Evolutionary conservation across 2,113 vertebrate species (phyloP).

Genomic region (Pongo pygmaeus): DNA sequence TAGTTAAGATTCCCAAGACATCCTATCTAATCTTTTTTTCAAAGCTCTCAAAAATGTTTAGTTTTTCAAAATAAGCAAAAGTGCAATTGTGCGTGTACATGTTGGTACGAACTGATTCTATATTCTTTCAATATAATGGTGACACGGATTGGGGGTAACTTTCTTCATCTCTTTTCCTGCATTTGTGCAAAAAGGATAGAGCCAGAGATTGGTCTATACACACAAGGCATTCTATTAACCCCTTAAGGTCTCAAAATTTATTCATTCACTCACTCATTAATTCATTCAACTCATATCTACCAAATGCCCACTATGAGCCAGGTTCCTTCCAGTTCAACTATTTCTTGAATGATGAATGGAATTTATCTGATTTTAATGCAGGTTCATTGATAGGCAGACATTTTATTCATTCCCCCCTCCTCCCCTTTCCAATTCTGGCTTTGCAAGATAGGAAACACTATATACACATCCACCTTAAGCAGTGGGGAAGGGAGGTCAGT

Average conservation of each 20-base stretch:
- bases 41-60: neutral
- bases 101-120: too few relatives aligned
- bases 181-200: neutral
- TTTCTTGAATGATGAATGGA: neutral
- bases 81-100: neutral
- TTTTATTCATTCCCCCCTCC: neutral
- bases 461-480: fast-evolving
- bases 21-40: neutral
- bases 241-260: neutral
- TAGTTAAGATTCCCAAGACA: neutral
- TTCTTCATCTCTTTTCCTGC: neutral
- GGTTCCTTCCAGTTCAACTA: neutral
- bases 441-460: neutral
- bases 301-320: neutral
- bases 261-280: neutral
- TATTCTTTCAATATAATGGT: fast-evolving
- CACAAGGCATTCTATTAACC: neutral
- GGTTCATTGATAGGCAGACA: neutral
- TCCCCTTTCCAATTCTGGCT: neutral
- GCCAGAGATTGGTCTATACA: neutral
- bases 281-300: neutral
- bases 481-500: neutral
- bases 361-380: neutral
- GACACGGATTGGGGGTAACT: too few relatives aligned
- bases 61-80: neutral